phyloP scores from a whole-genome alignment of 1,140 invertebrate species.

The Drosophila simulans region DNA sequence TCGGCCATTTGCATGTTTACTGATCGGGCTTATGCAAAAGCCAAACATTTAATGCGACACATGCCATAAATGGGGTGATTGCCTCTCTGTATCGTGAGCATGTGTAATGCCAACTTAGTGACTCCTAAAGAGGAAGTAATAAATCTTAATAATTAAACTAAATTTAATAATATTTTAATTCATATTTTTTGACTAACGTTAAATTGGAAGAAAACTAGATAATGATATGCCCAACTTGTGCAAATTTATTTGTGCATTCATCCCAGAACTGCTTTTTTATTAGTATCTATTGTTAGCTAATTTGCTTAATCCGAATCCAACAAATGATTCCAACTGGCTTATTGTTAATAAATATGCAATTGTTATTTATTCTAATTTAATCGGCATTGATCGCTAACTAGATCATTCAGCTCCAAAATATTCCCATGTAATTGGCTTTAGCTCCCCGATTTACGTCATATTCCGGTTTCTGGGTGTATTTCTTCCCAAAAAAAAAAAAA shows the following conservation, averaged over 20 bases:
- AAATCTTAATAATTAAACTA: neutral
- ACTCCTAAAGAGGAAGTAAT: neutral
- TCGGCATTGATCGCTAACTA: neutral
- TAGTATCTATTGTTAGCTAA: neutral
- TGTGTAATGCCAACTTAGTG: neutral
- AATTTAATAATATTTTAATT: no score
- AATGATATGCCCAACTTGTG: no score
- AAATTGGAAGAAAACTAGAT: no score
- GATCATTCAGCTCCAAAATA: slow-evolving; percentile 9
- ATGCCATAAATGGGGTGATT: slow-evolving; percentile 39
- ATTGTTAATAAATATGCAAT: neutral
- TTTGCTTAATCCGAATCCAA: neutral
- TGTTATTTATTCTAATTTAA: neutral
- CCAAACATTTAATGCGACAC: slow-evolving; percentile 51
- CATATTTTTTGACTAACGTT: no score
- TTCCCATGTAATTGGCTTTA: slow-evolving; percentile 17
- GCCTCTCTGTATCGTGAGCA: slow-evolving; percentile 28
- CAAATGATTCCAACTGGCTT: neutral
- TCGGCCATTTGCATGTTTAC: slow-evolving; percentile 56
- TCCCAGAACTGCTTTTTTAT: no score
- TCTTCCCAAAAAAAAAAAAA: slow-evolving; percentile 7
- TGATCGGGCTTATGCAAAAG: slow-evolving; percentile 41
- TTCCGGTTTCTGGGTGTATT: slow-evolving; percentile 20
- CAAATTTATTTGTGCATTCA: no score
- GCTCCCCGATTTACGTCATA: slow-evolving; percentile 3